These are phyloP conservation scores for Paedocypris micromegethes DNA, from an alignment of 2,797 vertebrate genomes.

Conservation along the genomic window DNA sequence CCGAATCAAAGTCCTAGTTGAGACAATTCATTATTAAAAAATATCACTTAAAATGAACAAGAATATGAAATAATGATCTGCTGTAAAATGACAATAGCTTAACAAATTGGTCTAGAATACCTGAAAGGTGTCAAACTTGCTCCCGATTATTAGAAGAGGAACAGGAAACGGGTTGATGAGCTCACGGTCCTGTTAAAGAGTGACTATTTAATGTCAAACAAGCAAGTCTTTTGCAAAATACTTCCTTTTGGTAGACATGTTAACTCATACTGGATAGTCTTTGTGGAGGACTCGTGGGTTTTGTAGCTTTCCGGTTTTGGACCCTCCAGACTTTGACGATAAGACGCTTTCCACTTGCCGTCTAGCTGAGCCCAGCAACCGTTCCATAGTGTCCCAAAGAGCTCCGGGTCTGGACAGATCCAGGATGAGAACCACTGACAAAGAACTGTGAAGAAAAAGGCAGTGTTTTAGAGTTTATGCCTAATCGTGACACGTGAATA, in stretches of 20 bases:
- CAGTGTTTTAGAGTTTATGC: background rate
- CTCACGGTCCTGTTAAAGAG: conserved; percentile 82
- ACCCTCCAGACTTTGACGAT: conserved; percentile 63
- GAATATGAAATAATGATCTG: too few relatives aligned
- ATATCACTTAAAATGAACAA: too few relatives aligned
- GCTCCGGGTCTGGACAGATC: conserved; percentile 85
- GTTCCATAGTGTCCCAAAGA: conserved; percentile 87
- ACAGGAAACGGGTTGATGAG: conserved; percentile 87
- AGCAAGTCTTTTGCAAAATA: too few relatives aligned
- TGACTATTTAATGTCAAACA: conserved; percentile 15
- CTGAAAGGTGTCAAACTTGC: conserved; percentile 94
- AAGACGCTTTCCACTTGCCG: conserved; percentile 73
- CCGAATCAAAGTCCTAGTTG: conserved; percentile 87
- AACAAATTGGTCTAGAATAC: conserved; percentile 56
- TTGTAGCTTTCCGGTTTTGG: conserved; percentile 67
- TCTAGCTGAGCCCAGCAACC: conserved; percentile 75
- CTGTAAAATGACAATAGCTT: too few relatives aligned
- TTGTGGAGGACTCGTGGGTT: conserved; percentile 69
- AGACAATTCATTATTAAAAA: background rate
- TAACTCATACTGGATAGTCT: conserved; percentile 79
- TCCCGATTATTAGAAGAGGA: conserved; percentile 89
- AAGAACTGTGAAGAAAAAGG: conserved; percentile 65
- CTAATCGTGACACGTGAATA: too few relatives aligned
- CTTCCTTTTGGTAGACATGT: background rate
- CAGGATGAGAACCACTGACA: conserved; percentile 83